Base-by-base conservation (phyloP, 1,140 invertebrate genomes). In the Matsumurasca onukii region DNA sequence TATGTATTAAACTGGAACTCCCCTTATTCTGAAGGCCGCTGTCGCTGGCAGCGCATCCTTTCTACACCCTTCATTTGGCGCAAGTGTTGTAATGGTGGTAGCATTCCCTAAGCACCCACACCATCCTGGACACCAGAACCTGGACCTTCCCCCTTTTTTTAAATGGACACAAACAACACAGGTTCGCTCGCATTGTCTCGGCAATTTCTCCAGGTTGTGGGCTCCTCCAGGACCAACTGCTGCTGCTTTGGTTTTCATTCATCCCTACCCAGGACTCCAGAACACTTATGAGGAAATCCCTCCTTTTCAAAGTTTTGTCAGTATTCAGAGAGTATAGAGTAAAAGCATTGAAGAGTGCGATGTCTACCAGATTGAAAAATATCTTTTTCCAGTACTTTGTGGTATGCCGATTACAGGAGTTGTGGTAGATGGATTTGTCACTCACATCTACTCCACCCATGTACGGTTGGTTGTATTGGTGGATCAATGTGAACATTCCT, bases 331-430 rank as follows among this genome's bases (percentile, higher is more conserved):
- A 27, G 48, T 66, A 66, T 20, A 66, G 31, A 15, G 45, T 25
- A 25, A 2, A 66, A n/a, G 64, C 34, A 49, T 66, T 66, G 31
- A 48, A 24, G 31, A 66, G 39, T 24, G 31, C 31, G 17, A 66
- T 45, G 27, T 66, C 64, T 13, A 48, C n/a, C 20, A 66, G n/a
- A 48, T 66, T 66, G 22, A 48, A 31, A 34, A 64, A 64, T 64
- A 64, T 48, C 31, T 66, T 66, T 66, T 66, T 66, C 39, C 64
- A 66, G 64, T 48, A 48, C 39, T 66, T 66, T 45, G 29, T 48
- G 15, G 62, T 64, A 2, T 17, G 39, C 9, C 39, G 29, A 48
- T 24, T 66, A 29, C n/a, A n/a, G n/a, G n/a, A n/a, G n/a, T n/a
- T n/a, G n/a, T n/a, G n/a, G n/a, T n/a, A n/a, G n/a, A n/a, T n/a